A percentile compares a stretch with the other conserved stretches of the same genome.
These are phyloP conservation scores for Ennomos erosarius DNA, from an alignment of 2,888 invertebrate genomes.

Conservation along the genomic window DNA sequence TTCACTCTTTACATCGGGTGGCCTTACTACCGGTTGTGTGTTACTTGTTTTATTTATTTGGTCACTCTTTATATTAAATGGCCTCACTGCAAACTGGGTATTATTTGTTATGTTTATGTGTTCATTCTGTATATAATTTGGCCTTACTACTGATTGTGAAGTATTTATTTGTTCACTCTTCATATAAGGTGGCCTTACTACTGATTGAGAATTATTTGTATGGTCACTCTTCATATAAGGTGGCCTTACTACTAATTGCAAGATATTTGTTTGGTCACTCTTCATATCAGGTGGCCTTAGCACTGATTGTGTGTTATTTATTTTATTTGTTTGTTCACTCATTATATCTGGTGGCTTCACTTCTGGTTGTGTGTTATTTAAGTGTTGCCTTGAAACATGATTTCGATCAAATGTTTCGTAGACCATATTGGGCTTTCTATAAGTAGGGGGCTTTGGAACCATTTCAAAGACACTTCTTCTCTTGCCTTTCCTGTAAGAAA, in stretches of 20 bases:
- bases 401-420: conserved; percentile 41
- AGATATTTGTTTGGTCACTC: not conserved
- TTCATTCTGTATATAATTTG: not conserved
- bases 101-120: not conserved
- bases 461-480: conserved; percentile 63
- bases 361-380: conserved; percentile 3
- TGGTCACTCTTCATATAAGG: not conserved
- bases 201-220: not conserved
- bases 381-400: conserved; percentile 3
- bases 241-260: not conserved
- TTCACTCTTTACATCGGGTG: not conserved
- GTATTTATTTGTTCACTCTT: not conserved
- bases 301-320: not conserved
- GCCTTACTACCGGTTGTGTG: not conserved
- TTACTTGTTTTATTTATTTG: conserved; percentile 5
- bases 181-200: not conserved
- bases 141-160: not conserved
- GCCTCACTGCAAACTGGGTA: not conserved
- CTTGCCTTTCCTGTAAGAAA: conserved; percentile 66
- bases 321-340: conserved; percentile 8
- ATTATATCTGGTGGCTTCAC: conserved; percentile 8
- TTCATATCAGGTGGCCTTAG: not conserved
- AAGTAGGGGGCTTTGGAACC: conserved; percentile 19
- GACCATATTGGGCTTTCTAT: conserved; percentile 36
- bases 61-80: not conserved